Conservation (phyloP, 2,888 invertebrate genomes). For the Agapostemon virescens region DNA sequence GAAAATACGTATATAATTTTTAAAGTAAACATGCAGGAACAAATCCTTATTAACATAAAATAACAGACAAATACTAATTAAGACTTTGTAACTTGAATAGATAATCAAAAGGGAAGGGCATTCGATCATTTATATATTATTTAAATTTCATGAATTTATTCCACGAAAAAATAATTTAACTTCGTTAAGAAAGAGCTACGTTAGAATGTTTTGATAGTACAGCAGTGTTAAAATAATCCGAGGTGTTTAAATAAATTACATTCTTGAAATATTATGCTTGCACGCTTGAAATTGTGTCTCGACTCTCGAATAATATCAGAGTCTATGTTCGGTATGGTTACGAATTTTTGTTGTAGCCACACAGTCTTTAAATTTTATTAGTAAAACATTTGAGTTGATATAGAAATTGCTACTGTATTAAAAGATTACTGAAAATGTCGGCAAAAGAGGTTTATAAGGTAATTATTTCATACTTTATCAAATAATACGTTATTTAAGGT, state of each 20-base stretch:
- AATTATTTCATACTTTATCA: background rate
- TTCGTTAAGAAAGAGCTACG: background rate
- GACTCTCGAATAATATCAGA: background rate
- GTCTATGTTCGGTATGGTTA: background rate
- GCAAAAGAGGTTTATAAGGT: background rate
- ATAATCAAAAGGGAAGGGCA: background rate
- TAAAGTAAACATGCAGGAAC: background rate
- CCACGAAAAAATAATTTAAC: background rate
- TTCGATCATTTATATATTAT: background rate
- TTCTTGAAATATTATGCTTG: background rate
- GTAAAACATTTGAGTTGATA: background rate
- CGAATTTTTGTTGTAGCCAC: background rate
- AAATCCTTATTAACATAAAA: background rate
- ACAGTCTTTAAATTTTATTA: background rate
- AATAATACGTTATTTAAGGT: background rate
- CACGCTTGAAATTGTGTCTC: background rate
- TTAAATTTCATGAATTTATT: too few species aligned
- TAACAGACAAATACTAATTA: background rate
- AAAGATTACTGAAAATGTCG: background rate
- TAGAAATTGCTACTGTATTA: background rate
- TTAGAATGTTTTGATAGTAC: background rate
- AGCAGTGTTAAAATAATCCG: background rate
- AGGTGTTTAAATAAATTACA: background rate
- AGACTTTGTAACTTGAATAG: background rate
- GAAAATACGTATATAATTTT: background rate